phyloP scores from a whole-genome alignment of 2,888 invertebrate species.

The Clostera curtula region DNA sequence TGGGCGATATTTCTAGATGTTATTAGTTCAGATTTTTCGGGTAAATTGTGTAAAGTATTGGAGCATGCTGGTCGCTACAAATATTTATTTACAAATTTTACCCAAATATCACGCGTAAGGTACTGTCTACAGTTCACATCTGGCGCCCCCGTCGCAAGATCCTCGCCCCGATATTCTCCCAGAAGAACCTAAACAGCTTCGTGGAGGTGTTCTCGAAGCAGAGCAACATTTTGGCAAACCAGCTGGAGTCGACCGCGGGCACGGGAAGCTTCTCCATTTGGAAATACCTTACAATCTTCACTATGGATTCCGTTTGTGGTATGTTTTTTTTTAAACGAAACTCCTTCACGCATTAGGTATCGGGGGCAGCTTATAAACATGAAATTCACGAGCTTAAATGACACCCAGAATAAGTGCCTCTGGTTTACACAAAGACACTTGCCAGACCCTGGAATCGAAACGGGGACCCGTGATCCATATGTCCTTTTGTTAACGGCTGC shows the following conservation, averaged over 20 bases:
- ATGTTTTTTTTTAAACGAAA: conserved; percentile 5
- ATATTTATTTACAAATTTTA: no score
- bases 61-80: no score
- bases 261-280: conserved; percentile 31
- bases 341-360: background rate
- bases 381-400: no score
- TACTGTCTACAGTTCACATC: conserved; percentile 4
- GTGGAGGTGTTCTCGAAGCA: conserved; percentile 30
- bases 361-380: background rate
- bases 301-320: conserved; percentile 44
- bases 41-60: no score
- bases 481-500: no score
- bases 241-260: conserved; percentile 18
- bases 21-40: no score
- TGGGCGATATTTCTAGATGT: no score
- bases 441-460: no score
- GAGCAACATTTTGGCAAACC: conserved; percentile 25
- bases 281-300: conserved; percentile 33
- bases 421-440: no score
- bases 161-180: conserved; percentile 33
- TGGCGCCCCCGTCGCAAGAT: conserved; percentile 42
- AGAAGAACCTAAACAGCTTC: conserved; percentile 32
- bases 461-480: no score
- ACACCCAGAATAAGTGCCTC: no score
- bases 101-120: background rate